phyloP scores from a whole-genome alignment of 2,113 vertebrate species.

The Chloropsis hardwickii region DNA sequence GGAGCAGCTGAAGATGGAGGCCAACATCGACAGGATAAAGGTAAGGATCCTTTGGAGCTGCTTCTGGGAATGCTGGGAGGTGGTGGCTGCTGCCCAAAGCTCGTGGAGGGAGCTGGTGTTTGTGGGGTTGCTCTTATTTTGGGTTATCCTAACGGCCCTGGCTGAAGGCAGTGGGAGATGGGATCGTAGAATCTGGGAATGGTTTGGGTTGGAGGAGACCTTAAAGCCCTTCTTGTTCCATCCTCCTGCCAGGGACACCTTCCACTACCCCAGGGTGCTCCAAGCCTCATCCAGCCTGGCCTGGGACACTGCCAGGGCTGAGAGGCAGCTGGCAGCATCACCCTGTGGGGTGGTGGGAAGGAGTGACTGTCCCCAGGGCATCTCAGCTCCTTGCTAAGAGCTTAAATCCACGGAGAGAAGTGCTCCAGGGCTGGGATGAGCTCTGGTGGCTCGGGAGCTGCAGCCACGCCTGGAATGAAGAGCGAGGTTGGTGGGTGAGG shows the following conservation, averaged over 20 bases:
- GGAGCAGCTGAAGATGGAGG: slow-evolving; percentile 99
- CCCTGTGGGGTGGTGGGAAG: not conserved
- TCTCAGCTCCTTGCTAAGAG: not conserved
- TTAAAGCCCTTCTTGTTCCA: fast-evolving
- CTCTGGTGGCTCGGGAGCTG: not conserved
- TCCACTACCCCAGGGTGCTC: not conserved
- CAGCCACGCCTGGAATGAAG: fast-evolving
- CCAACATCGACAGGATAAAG: slow-evolving; percentile 99
- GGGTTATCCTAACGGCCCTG: fast-evolving
- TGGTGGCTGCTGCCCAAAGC: not conserved
- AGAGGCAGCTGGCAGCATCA: not conserved
- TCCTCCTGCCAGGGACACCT: not conserved
- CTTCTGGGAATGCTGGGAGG: not conserved
- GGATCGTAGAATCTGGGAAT: not conserved
- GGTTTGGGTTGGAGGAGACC: not conserved
- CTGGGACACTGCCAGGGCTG: not conserved
- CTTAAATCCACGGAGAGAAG: not conserved
- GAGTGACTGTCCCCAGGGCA: too few species aligned
- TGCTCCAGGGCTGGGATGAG: not conserved
- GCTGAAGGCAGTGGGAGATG: not conserved
- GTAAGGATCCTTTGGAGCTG: slow-evolving; percentile 29
- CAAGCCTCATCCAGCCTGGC: not conserved
- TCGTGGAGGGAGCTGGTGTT: fast-evolving
- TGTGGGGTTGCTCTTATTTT: not conserved
- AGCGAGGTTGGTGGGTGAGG: not conserved